Conservation (phyloP, 2,888 invertebrate species). For the Gasteruption jaculator region DNA sequence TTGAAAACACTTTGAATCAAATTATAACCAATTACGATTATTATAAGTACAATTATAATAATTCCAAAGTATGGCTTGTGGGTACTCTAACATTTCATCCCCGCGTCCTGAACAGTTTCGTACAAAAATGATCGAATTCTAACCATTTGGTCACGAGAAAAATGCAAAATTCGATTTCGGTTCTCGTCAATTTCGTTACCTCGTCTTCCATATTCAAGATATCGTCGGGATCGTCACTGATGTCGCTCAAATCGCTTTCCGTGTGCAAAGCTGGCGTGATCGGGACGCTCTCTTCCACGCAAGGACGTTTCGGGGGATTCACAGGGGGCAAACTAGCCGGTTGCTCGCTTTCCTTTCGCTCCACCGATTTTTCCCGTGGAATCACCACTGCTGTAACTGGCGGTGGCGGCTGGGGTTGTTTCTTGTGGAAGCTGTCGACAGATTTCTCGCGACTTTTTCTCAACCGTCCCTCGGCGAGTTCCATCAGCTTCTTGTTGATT, state of each 20-base stretch:
- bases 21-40: no score
- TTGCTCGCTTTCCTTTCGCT: slow-evolving; percentile 36
- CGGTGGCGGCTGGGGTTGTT: slow-evolving; percentile 28
- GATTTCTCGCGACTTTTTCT: slow-evolving; percentile 45
- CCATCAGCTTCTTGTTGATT: slow-evolving; percentile 48
- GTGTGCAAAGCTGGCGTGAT: slow-evolving; percentile 55
- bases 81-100: no score
- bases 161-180: neutral
- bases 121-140: no score
- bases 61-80: no score
- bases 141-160: neutral
- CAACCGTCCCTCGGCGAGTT: slow-evolving; percentile 45
- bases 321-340: slow-evolving; percentile 25
- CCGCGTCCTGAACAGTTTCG: no score
- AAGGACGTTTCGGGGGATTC: slow-evolving; percentile 37
- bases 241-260: slow-evolving; percentile 77
- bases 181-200: slow-evolving; percentile 26
- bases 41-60: no score
- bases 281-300: slow-evolving; percentile 52
- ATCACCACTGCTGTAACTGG: slow-evolving; percentile 42
- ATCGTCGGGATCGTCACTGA: slow-evolving; percentile 85
- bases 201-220: slow-evolving; percentile 75
- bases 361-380: slow-evolving; percentile 45
- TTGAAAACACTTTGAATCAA: no score
- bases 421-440: slow-evolving; percentile 42